Conservation (phyloP, 1,140 invertebrate genomes). For the Tetranychus cinnabarinus region DNA sequence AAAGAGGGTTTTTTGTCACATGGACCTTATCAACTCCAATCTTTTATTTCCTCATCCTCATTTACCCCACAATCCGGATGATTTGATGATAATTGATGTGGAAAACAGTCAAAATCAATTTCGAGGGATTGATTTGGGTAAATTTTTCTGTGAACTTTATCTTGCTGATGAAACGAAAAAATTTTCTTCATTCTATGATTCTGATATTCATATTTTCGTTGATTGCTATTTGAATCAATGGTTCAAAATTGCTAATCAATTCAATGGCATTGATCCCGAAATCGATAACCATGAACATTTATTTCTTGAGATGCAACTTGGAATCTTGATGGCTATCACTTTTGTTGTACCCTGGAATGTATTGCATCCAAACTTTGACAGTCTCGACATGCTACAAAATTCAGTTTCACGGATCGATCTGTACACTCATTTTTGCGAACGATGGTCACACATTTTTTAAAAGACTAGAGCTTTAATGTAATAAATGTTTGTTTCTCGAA, state of each 20-base stretch:
- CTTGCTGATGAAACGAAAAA: not conserved
- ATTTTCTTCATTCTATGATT: not conserved
- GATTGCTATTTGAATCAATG: not conserved
- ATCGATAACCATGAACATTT: not conserved
- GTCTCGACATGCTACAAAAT: not conserved
- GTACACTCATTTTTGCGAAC: not conserved
- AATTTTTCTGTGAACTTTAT: not conserved
- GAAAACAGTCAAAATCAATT: not conserved
- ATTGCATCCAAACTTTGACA: not conserved
- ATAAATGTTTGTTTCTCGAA: too few species aligned
- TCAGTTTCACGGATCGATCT: not conserved
- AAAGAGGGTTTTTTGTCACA: not conserved
- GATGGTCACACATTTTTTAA: not conserved
- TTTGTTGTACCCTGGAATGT: not conserved
- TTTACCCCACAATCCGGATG: too few species aligned
- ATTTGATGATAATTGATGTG: not conserved
- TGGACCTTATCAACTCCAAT: not conserved
- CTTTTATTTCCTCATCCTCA: not conserved
- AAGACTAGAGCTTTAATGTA: not conserved
- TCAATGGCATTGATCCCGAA: not conserved
- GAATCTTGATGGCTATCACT: not conserved
- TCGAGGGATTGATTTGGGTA: not conserved
- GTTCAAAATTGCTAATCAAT: not conserved
- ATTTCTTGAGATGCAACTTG: not conserved
- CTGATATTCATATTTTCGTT: not conserved